A percentile compares a stretch with the other conserved stretches of the same genome.
Evolutionary conservation across 2,888 invertebrate species (phyloP).

Genomic region (Buathra laborator): DNA sequence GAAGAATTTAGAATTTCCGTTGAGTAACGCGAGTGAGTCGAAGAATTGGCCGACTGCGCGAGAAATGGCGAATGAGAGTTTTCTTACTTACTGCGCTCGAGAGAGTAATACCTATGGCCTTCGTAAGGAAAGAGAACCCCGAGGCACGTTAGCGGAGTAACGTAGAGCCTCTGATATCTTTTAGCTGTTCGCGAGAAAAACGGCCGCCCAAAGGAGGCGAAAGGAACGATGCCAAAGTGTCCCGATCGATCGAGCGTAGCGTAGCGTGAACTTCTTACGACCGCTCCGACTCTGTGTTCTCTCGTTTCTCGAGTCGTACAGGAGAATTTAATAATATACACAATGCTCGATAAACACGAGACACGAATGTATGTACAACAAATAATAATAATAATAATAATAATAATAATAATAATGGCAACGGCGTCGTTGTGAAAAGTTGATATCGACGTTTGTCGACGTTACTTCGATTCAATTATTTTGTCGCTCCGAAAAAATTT

Average conservation of each 20-base stretch:
- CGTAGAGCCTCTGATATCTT: conserved; percentile 18
- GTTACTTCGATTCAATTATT: no score
- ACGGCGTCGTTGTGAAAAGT: no score
- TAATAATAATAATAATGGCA: no score
- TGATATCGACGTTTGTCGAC: no score
- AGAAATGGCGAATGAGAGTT: no score
- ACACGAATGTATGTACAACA: neutral
- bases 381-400: no score
- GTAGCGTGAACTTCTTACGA: conserved; percentile 50
- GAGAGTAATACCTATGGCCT: neutral
- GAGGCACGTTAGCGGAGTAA: conserved; percentile 20
- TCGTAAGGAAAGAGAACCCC: neutral
- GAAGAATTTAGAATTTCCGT: no score
- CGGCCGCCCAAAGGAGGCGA: conserved; percentile 31
- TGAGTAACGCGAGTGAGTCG: no score
- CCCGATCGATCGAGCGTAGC: conserved; percentile 59
- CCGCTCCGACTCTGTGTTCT: conserved; percentile 9
- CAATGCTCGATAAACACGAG: neutral
- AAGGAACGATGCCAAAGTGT: conserved; percentile 63
- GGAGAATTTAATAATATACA: conserved; percentile 40
- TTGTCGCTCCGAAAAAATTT: no score
- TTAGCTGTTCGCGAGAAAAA: conserved; percentile 28
- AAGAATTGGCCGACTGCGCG: no score
- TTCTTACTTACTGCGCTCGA: no score
- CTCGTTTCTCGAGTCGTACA: conserved; percentile 23